A percentile compares a stretch with the other conserved stretches of the same genome.
Conservation (phyloP, 2,113 vertebrate genomes). For the Toxostoma redivivum region DNA sequence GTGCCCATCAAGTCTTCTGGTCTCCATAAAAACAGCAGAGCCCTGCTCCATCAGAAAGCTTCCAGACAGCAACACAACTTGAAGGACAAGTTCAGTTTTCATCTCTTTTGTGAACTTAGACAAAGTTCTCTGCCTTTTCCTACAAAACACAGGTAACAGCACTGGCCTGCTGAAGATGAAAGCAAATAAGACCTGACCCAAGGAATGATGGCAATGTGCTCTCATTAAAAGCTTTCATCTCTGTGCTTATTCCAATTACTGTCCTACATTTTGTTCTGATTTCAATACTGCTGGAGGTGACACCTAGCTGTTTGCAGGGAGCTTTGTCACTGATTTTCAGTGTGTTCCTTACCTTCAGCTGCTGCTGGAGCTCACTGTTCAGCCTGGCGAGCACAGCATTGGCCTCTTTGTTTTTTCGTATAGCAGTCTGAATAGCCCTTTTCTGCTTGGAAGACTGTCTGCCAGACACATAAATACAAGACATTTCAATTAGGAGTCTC, state of each 20-base stretch:
- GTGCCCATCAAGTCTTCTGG: neutral
- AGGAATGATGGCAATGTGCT: neutral
- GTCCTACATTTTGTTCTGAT: neutral
- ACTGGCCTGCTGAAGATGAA: neutral
- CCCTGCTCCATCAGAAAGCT: neutral
- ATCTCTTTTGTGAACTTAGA: neutral
- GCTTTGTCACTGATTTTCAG: neutral
- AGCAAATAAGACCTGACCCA: neutral
- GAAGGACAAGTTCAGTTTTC: neutral
- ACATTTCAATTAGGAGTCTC: constrained; percentile 21
- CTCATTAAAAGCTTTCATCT: neutral
- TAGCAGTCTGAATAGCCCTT: constrained; percentile 91
- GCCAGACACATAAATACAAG: constrained; percentile 57
- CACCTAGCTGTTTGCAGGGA: neutral
- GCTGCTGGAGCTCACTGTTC: constrained; percentile 96
- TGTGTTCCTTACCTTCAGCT: constrained; percentile 86
- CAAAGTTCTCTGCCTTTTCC: neutral
- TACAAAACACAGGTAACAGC: neutral
- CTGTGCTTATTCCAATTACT: neutral
- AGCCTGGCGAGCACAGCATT: constrained; percentile 92
- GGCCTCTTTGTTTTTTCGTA: constrained; percentile 94
- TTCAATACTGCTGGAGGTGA: neutral
- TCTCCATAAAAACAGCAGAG: neutral
- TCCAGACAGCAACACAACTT: neutral
- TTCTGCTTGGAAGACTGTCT: constrained; percentile 89